phyloP scores from a whole-genome alignment of 1,140 invertebrate species.

The Acromyrmex charruanus region DNA sequence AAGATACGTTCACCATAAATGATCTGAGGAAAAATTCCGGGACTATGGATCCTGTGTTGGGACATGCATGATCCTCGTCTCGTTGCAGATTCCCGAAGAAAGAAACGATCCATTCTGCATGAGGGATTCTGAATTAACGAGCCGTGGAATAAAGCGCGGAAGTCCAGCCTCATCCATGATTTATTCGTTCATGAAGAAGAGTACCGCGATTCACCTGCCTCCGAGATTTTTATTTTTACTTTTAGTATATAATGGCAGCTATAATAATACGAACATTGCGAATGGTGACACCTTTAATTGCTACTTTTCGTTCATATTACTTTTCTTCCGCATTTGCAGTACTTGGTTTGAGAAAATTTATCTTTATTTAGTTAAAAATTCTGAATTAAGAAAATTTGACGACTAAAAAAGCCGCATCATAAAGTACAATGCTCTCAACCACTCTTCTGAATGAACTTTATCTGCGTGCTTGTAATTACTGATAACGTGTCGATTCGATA shows the following conservation, averaged over 20 bases:
- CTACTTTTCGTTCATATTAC: not conserved
- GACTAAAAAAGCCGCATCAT: not conserved
- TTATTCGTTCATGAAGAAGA: constrained; percentile 59
- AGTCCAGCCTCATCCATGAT: constrained; percentile 70
- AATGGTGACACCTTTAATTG: not conserved
- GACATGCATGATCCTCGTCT: constrained; percentile 57
- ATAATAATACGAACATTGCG: too few species aligned
- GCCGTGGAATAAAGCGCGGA: constrained; percentile 74
- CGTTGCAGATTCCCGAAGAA: constrained; percentile 22
- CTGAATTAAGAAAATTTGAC: not conserved
- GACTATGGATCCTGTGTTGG: constrained; percentile 25
- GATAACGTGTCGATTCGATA: constrained; percentile 8
- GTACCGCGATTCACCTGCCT: constrained; percentile 70
- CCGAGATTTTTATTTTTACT: constrained; percentile 63
- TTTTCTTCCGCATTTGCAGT: not conserved
- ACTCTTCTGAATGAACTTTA: not conserved
- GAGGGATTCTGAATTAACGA: constrained; percentile 73
- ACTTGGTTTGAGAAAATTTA: not conserved
- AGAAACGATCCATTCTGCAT: constrained; percentile 54
- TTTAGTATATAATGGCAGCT: not conserved
- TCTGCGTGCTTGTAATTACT: not conserved
- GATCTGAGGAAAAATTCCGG: constrained; percentile 63
- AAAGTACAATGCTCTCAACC: not conserved
- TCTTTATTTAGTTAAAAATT: not conserved
- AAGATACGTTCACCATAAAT: constrained; percentile 66